These are phyloP conservation scores for Polyploca ridens DNA, from an alignment of 2,888 invertebrate genomes.

Conservation along the genomic window DNA sequence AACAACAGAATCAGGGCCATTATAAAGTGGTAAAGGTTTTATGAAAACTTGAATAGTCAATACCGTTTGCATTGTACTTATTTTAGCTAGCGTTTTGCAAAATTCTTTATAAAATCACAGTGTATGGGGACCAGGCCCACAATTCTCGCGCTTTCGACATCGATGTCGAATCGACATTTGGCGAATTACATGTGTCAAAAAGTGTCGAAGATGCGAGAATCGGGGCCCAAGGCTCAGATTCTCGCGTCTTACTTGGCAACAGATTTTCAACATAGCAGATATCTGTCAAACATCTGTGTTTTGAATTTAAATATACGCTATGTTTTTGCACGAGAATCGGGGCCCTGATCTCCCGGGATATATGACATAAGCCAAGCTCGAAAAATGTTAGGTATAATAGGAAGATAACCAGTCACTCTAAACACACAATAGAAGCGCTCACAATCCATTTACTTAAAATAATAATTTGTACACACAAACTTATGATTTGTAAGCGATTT, in stretches of 20 bases:
- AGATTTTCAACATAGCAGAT: no score
- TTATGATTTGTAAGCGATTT: not conserved
- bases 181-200: no score
- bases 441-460: not conserved
- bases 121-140: not conserved
- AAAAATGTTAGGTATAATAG: conserved; percentile 49
- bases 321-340: no score
- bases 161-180: no score
- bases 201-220: no score
- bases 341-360: not conserved
- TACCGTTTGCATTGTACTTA: conserved; percentile 38
- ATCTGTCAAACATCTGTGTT: no score
- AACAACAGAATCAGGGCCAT: no score
- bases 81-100: conserved; percentile 12
- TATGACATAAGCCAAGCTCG: conserved; percentile 57
- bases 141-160: no score
- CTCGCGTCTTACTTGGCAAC: no score
- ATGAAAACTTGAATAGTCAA: conserved; percentile 29
- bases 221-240: no score
- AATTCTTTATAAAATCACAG: conserved; percentile 1
- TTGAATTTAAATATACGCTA: no score
- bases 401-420: conserved; percentile 37
- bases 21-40: conserved; percentile 19
- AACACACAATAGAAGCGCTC: conserved; percentile 30
- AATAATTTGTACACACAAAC: conserved; percentile 10